phyloP scores from a whole-genome alignment of 2,797 vertebrate species.

The Emys orbicularis region DNA sequence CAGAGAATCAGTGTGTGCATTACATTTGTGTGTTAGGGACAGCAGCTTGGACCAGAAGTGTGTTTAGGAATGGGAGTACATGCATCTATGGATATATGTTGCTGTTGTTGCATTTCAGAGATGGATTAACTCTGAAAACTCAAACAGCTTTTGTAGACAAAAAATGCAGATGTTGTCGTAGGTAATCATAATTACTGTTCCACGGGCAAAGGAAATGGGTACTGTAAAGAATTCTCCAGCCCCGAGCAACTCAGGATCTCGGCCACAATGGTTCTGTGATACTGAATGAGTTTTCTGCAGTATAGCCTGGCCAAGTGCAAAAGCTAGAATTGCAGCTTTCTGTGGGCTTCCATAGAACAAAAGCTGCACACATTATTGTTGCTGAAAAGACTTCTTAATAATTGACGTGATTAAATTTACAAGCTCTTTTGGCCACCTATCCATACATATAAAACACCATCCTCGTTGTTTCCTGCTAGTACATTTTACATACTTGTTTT shows the following conservation, averaged over 20 bases:
- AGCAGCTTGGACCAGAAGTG: background rate
- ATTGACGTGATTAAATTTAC: constrained; percentile 17
- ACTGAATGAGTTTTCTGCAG: constrained; percentile 52
- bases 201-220: constrained; percentile 44
- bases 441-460: background rate
- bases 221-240: constrained; percentile 63
- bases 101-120: constrained; percentile 40
- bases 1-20: background rate
- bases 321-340: constrained; percentile 29
- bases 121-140: constrained; percentile 56
- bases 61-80: constrained; percentile 5
- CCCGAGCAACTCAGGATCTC: constrained; percentile 42
- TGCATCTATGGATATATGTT: background rate
- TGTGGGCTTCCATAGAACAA: background rate
- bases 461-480: background rate
- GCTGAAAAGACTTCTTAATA: constrained; percentile 43
- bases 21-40: constrained; percentile 8
- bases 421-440: background rate
- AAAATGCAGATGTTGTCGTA: constrained; percentile 54
- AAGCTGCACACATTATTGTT: background rate
- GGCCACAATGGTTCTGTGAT: constrained; percentile 48
- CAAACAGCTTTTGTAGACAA: constrained; percentile 44
- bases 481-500: background rate
- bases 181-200: constrained; percentile 66
- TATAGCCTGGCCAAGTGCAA: constrained; percentile 26